These are phyloP conservation scores for Drosophila aldrichi DNA, from an alignment of 2,888 invertebrate genomes.

Conservation along the genomic window DNA sequence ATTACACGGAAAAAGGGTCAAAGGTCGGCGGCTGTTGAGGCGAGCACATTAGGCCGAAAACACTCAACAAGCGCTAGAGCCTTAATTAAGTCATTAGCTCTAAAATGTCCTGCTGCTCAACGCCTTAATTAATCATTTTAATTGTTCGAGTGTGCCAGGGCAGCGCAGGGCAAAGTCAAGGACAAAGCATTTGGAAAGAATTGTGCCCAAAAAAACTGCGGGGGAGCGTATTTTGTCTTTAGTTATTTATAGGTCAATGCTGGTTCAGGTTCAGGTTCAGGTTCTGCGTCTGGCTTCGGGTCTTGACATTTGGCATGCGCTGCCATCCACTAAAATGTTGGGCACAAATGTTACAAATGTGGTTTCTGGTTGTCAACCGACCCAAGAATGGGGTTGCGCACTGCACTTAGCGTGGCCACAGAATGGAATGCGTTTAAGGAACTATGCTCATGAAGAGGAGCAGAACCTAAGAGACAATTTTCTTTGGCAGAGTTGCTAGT, in stretches of 20 bases:
- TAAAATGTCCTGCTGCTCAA: conserved; percentile 76
- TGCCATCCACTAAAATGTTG: conserved; percentile 29
- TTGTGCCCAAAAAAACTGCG: conserved; percentile 33
- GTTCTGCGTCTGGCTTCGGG: conserved; percentile 1
- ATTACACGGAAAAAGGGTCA: conserved; percentile 77
- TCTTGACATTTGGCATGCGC: conserved; percentile 53
- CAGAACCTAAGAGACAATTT: not conserved
- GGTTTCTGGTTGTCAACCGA: conserved; percentile 19
- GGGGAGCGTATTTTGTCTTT: conserved; percentile 38
- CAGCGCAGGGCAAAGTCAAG: conserved; percentile 43
- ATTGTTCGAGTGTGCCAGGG: conserved; percentile 52
- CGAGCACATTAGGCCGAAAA: conserved; percentile 73
- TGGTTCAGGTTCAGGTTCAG: conserved; percentile 19
- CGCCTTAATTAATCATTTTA: conserved; percentile 78
- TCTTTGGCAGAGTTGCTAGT: conserved; percentile 1
- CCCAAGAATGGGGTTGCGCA: conserved; percentile 9
- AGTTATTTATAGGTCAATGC: conserved; percentile 50
- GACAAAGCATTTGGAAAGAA: conserved; percentile 46
- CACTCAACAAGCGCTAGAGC: conserved; percentile 55
- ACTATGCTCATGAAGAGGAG: not conserved
- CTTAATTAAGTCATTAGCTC: conserved; percentile 80
- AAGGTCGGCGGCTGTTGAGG: conserved; percentile 70
- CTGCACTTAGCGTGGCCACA: conserved; percentile 37
- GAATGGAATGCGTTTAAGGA: conserved; percentile 19
- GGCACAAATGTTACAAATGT: conserved; percentile 44